A percentile compares a stretch with the other conserved stretches of the same genome.
These are phyloP conservation scores for Rhyacichthys aspro DNA, from an alignment of 2,797 vertebrate species.

Conservation along the genomic window DNA sequence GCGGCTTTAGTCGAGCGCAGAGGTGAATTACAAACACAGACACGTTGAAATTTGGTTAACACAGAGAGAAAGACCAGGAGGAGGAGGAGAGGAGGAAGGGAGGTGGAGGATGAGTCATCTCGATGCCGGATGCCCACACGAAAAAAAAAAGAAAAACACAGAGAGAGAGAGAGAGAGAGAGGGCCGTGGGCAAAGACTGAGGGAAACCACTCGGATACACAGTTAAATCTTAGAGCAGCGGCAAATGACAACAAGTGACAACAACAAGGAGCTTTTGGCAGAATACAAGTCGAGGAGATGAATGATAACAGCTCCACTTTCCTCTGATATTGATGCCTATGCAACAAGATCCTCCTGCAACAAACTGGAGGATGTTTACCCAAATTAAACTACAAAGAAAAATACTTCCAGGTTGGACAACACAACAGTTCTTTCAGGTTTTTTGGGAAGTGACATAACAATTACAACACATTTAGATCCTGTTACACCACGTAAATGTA, in stretches of 20 bases:
- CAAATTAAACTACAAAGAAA: not conserved
- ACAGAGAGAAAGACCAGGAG: constrained; percentile 35
- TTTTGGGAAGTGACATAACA: too few species aligned
- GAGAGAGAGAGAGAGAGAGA: too few species aligned
- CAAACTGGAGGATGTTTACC: not conserved
- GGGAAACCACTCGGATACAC: constrained; percentile 3
- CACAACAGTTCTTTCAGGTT: too few species aligned
- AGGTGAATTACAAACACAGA: constrained; percentile 63
- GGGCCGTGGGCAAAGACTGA: not conserved
- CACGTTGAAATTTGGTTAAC: constrained; percentile 63
- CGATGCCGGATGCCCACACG: constrained; percentile 50
- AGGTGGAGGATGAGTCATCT: constrained; percentile 64
- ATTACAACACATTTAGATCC: too few species aligned
- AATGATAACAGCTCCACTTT: not conserved
- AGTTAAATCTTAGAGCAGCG: not conserved
- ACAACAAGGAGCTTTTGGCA: not conserved
- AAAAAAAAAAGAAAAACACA: too few species aligned
- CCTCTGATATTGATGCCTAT: not conserved
- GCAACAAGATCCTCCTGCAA: not conserved
- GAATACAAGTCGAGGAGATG: not conserved
- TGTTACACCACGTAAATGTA: too few species aligned
- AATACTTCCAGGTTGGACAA: not conserved
- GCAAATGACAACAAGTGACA: not conserved
- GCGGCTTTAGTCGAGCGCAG: constrained; percentile 45
- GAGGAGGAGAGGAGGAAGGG: constrained; percentile 8